These are phyloP conservation scores for Pogonomyrmex californicus DNA, from an alignment of 1,140 invertebrate genomes.

Conservation along the genomic window DNA sequence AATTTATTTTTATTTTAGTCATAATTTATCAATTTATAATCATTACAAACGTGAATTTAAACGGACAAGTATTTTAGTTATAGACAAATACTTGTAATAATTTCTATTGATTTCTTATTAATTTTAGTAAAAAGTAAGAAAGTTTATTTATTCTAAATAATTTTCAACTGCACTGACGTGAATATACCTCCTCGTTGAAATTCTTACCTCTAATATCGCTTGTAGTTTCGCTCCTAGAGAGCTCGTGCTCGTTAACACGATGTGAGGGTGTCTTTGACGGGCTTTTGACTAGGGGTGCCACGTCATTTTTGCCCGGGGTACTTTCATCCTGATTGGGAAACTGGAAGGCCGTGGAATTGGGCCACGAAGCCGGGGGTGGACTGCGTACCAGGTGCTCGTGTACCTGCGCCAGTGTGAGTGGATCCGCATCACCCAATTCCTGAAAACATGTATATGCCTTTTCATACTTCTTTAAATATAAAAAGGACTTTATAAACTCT, in stretches of 20 bases:
- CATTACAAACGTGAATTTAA: background rate
- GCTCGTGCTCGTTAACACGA: constrained; percentile 79
- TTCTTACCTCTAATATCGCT: constrained; percentile 83
- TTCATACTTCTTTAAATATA: background rate
- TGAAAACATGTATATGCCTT: constrained; percentile 77
- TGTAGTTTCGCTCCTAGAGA: constrained; percentile 82
- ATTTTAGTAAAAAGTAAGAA: background rate
- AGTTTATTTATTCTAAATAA: background rate
- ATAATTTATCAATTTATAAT: background rate
- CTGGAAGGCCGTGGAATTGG: constrained; percentile 85
- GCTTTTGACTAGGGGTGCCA: constrained; percentile 75
- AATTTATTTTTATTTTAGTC: background rate
- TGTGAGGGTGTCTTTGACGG: constrained; percentile 78
- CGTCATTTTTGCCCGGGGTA: constrained; percentile 67
- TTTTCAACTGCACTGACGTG: background rate
- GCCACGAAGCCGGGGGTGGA: constrained; percentile 92
- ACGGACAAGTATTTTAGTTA: background rate
- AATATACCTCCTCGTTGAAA: background rate
- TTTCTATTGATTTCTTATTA: background rate
- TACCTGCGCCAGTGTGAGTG: constrained; percentile 91
- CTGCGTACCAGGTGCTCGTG: constrained; percentile 94
- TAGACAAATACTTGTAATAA: background rate
- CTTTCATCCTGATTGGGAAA: constrained; percentile 80
- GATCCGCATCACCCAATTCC: constrained; percentile 91
- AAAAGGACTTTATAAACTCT: background rate